phyloP scores from a whole-genome alignment of 2,113 vertebrate genomes.

The Salvelinus alpinus region DNA sequence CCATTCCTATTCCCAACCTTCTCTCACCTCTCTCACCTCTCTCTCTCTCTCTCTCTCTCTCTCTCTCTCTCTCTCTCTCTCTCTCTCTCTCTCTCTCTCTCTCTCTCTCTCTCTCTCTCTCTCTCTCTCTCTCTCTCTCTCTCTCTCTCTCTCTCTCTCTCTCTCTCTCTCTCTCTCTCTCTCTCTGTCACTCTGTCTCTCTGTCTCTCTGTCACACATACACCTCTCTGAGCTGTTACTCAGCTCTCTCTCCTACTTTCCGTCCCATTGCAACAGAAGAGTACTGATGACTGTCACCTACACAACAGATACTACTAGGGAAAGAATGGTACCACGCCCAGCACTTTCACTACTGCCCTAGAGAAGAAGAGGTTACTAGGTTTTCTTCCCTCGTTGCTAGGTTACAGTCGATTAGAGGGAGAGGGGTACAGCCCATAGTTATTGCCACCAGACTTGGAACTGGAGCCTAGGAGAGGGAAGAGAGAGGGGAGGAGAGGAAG shows the following conservation, averaged over 20 bases:
- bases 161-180: background rate
- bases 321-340: background rate
- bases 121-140: no score
- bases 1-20: background rate
- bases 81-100: no score
- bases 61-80: no score
- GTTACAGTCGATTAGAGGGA: background rate
- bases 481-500: background rate
- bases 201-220: background rate
- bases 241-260: no score
- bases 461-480: background rate
- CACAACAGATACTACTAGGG: no score
- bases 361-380: background rate
- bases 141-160: background rate
- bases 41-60: no score
- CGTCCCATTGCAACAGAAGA: no score
- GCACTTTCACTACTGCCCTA: background rate
- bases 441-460: no score
- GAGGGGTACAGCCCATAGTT: background rate
- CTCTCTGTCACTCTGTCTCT: background rate
- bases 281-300: no score
- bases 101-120: no score
- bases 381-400: background rate
- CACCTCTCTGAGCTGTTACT: background rate
- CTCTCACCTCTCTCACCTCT: background rate